Evolutionary conservation across 2,113 vertebrate species (phyloP), one percentile per base, ranked within the genome.

Genomic region (Pteropus alecto): DNA sequence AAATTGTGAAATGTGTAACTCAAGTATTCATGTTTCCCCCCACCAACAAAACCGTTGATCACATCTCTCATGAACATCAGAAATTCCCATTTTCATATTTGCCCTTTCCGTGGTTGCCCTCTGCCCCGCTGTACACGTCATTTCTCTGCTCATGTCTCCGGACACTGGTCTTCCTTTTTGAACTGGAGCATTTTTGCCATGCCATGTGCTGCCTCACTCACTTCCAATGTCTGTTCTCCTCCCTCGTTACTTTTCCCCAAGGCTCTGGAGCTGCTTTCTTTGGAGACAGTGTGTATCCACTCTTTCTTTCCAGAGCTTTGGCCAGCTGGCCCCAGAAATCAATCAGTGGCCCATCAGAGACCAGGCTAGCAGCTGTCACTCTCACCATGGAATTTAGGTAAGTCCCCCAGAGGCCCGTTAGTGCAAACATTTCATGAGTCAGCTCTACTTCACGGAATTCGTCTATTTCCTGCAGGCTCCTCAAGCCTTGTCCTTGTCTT

Each of bases 331-430:
- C 54, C 83, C 56, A 26, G 38, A 60, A 94, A 35, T 21, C 93
- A 41, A 77, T 60, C 65, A 51, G 88, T 56, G 88, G 88, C 87
- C 94, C 94, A 71, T 91, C 35, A 77, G 84, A 81, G 81, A 85
- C 90, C 54, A 11, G 63, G 43, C 90, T 67, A 26, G 74, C 73
- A 43, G 92, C 90, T 87, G 79, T 70, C 94, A 60, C 85, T 73
- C 58, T 35, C 77, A 26, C 38, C 14, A 3, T 58, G 96, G 73
- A 89, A 95, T 95, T 88, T 93, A 97, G 94, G 94, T 96, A 90
- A 51, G 30, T 46, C 89, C 94, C 60, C 41, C 48, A 33, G 79
- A 43, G 97, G 41, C 24, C 77, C 1, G 1, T 82, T 13, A 65
- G 48, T 19, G 24, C 65, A 48, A 58, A 22, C 77, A 71, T 22